Conservation (phyloP, 1,140 invertebrate species). For the Aleiodes sp. region DNA sequence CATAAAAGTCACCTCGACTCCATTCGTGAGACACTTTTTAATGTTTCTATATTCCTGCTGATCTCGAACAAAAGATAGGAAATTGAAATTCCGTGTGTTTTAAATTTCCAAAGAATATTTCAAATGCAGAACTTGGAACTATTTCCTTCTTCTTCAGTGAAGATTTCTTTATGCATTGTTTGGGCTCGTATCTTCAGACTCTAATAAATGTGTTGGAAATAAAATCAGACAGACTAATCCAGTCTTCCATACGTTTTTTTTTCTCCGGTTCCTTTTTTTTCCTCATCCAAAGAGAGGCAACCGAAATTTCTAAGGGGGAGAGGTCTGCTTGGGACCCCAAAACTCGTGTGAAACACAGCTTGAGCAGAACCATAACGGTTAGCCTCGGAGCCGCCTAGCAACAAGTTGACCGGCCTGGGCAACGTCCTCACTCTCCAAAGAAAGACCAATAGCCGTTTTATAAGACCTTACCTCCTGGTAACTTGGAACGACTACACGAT, state of each 20-base stretch:
- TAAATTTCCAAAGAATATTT: background rate
- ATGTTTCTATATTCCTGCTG: background rate
- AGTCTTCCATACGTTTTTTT: background rate
- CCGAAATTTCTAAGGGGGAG: background rate
- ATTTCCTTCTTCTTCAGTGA: no score
- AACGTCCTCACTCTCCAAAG: constrained; percentile 21
- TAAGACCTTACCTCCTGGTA: background rate
- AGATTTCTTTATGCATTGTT: no score
- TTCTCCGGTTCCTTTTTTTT: background rate
- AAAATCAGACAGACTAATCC: background rate
- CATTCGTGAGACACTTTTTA: constrained; percentile 18
- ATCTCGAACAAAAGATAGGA: background rate
- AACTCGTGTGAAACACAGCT: constrained; percentile 21
- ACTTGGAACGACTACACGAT: background rate
- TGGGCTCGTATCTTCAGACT: no score
- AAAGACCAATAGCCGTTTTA: background rate
- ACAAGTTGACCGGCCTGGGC: constrained; percentile 42
- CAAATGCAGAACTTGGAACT: no score
- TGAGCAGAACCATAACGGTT: constrained; percentile 41
- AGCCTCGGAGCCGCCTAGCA: constrained; percentile 46
- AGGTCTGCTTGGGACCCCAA: constrained; percentile 10
- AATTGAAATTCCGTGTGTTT: background rate
- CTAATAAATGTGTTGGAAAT: background rate
- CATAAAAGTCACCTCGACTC: constrained; percentile 27
- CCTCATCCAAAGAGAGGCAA: background rate